Percentiles rank a stretch among this genome's conserved stretches.
These are phyloP conservation scores for Laupala kohalensis DNA, from an alignment of 1,140 invertebrate genomes.

Conservation along the genomic window DNA sequence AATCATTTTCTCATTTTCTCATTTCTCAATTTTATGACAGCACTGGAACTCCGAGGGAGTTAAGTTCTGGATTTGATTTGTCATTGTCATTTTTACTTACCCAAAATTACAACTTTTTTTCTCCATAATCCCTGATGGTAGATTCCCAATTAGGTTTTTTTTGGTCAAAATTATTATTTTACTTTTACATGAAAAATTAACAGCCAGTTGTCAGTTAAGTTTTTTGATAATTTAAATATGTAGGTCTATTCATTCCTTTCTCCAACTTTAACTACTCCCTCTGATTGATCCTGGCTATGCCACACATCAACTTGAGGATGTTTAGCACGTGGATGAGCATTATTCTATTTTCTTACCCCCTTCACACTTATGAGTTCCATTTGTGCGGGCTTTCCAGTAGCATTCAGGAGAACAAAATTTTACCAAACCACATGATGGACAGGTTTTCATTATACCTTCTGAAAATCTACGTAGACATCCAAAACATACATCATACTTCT, in stretches of 20 bases:
- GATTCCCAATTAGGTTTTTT: too few species aligned
- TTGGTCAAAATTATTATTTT: too few species aligned
- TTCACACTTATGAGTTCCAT: neutral
- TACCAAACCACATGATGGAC: neutral
- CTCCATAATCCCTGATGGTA: too few species aligned
- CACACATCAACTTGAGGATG: neutral
- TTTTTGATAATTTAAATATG: neutral
- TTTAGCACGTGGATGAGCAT: neutral
- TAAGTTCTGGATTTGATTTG: too few species aligned
- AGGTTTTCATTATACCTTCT: neutral
- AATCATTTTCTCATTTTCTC: too few species aligned
- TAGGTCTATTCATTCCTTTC: neutral
- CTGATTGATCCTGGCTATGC: too few species aligned
- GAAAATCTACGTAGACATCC: neutral
- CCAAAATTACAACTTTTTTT: too few species aligned
- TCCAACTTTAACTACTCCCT: neutral
- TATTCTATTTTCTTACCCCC: neutral
- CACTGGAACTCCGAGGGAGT: too few species aligned
- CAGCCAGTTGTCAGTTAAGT: neutral
- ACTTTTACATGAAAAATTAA: too few species aligned
- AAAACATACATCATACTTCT: neutral
- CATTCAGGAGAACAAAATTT: neutral
- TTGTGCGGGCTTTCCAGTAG: neutral
- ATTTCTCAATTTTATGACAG: too few species aligned
- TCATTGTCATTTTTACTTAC: too few species aligned